phyloP scores from a whole-genome alignment of 2,888 invertebrate species.

The Pharmacophagus antenor region DNA sequence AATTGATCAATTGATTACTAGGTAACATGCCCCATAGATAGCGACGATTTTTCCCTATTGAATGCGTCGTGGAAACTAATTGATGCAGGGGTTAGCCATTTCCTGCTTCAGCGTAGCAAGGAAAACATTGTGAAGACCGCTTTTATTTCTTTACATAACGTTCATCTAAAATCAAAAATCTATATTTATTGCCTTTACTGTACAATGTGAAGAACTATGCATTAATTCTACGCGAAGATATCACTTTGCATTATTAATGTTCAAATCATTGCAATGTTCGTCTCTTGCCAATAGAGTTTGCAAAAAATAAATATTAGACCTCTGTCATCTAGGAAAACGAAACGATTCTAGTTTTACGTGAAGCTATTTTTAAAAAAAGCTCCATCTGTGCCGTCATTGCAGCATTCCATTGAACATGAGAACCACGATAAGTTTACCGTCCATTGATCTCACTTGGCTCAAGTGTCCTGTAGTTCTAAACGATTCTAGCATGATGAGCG shows the following conservation, averaged over 20 bases:
- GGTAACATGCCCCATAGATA: not conserved
- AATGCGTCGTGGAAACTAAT: not conserved
- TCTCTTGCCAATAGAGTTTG: not conserved
- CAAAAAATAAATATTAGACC: not conserved
- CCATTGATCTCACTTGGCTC: conserved; percentile 16
- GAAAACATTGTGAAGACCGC: not conserved
- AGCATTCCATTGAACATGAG: conserved; percentile 17
- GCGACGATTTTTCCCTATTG: not conserved
- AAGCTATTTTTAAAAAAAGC: conserved; percentile 1
- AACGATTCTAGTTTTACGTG: not conserved
- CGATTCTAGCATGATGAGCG: conserved; percentile 4
- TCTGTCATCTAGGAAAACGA: not conserved
- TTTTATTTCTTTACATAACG: not conserved
- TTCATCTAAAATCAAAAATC: too few species aligned
- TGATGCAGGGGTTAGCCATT: not conserved
- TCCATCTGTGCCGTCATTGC: not conserved
- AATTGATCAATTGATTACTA: not conserved
- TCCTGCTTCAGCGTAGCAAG: too few species aligned
- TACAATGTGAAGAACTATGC: too few species aligned
- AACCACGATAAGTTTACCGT: conserved; percentile 8
- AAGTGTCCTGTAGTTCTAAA: conserved; percentile 10
- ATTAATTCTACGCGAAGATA: too few species aligned
- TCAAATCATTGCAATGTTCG: too few species aligned
- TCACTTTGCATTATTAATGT: too few species aligned
- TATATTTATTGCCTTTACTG: too few species aligned